These are phyloP conservation scores for Lithobates pipiens DNA, from an alignment of 2,797 vertebrate species.

Conservation along the genomic window DNA sequence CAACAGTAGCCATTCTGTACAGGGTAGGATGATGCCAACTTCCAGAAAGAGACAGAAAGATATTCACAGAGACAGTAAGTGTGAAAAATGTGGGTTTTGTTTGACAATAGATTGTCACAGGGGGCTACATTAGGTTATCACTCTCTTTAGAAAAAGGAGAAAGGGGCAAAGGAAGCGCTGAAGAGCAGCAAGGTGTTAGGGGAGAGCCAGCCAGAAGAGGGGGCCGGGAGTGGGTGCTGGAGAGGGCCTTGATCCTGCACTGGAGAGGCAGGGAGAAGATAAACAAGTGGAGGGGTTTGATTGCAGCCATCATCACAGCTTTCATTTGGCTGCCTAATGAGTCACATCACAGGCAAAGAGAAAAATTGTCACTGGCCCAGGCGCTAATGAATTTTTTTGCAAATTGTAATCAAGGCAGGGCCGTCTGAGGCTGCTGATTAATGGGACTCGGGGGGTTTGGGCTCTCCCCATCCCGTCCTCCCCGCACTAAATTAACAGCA, in stretches of 20 bases:
- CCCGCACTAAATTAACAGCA: slow-evolving; percentile 93
- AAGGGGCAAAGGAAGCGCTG: neutral
- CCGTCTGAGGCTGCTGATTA: slow-evolving; percentile 90
- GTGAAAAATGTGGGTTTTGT: neutral
- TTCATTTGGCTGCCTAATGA: slow-evolving; percentile 89
- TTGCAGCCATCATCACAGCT: slow-evolving; percentile 82
- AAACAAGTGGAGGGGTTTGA: slow-evolving; percentile 81
- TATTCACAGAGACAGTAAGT: neutral
- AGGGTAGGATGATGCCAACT: neutral
- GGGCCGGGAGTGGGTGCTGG: slow-evolving; percentile 61
- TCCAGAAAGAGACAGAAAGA: neutral
- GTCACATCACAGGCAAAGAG: slow-evolving; percentile 86
- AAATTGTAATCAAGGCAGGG: slow-evolving; percentile 95
- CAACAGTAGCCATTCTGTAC: neutral
- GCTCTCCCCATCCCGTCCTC: slow-evolving; percentile 75
- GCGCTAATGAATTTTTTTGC: slow-evolving; percentile 93
- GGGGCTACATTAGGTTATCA: neutral
- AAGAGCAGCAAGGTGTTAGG: slow-evolving; percentile 20
- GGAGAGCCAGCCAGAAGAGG: slow-evolving; percentile 34
- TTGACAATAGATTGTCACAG: neutral
- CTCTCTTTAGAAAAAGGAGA: neutral
- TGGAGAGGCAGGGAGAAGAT: slow-evolving; percentile 75
- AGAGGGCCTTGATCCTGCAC: slow-evolving; percentile 60
- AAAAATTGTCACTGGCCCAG: slow-evolving; percentile 88
- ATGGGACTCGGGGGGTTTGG: slow-evolving; percentile 88